Evolutionary conservation across 2,113 vertebrate genomes (phyloP).

Genomic region (Rhineura floridana): DNA sequence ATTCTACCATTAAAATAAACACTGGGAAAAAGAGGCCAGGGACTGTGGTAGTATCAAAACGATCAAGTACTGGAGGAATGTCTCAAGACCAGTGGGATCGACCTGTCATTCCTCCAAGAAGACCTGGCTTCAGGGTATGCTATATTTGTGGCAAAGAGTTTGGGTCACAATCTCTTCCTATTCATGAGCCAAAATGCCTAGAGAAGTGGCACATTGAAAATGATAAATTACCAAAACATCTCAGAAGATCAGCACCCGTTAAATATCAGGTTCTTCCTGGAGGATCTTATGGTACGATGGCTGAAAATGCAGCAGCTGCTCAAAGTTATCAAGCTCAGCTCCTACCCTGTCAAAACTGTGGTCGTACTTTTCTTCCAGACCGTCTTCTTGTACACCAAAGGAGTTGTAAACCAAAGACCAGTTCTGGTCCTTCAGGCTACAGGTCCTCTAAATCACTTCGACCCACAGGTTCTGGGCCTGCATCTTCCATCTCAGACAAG

Average conservation of each 20-base stretch:
- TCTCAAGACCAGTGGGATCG: constrained; percentile 27
- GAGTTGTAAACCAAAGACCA: constrained; percentile 59
- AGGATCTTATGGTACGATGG: neutral
- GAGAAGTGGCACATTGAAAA: constrained; percentile 78
- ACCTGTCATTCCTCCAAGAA: constrained; percentile 67
- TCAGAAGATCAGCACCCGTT: constrained; percentile 70
- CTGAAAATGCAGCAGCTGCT: constrained; percentile 61
- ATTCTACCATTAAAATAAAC: constrained; percentile 22
- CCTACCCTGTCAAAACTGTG: constrained; percentile 70
- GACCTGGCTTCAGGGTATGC: constrained; percentile 71
- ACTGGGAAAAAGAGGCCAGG: constrained; percentile 47
- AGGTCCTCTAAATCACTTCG: neutral
- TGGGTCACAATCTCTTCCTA: constrained; percentile 75
- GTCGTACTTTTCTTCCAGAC: constrained; percentile 73
- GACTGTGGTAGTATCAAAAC: constrained; percentile 56
- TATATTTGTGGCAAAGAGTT: constrained; percentile 82
- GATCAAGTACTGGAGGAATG: constrained; percentile 44
- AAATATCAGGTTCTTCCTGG: constrained; percentile 55
- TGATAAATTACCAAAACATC: constrained; percentile 68
- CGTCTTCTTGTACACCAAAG: constrained; percentile 70
- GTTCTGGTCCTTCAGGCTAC: neutral
- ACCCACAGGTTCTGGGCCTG: neutral
- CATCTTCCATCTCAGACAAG: constrained; percentile 44
- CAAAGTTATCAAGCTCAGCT: constrained; percentile 71
- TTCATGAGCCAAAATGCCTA: constrained; percentile 80